Percentiles rank a stretch among this genome's conserved stretches.
Evolutionary conservation across 2,113 vertebrate genomes (phyloP).

Genomic region (Halcyon senegalensis): DNA sequence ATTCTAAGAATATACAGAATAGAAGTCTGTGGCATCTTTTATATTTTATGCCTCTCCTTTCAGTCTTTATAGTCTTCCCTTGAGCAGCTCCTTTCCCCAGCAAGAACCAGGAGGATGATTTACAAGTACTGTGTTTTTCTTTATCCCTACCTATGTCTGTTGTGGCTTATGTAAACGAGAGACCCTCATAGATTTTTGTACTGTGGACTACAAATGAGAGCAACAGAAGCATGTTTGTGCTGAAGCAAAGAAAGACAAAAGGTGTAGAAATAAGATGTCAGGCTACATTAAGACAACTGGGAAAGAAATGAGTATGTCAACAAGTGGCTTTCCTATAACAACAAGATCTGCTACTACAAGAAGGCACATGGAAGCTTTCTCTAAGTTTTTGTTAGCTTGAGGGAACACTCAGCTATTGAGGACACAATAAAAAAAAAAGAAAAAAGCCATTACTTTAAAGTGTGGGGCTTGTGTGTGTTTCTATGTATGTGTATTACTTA

Average conservation of each 20-base stretch:
- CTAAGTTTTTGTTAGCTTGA: not conserved
- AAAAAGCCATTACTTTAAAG: not conserved
- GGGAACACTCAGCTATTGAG: not conserved
- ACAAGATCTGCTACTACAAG: not conserved
- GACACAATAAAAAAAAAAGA: not conserved
- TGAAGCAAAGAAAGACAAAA: not conserved
- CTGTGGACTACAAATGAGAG: not conserved
- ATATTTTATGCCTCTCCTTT: not conserved
- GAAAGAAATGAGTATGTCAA: not conserved
- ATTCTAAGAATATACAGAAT: not conserved
- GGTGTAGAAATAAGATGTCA: not conserved
- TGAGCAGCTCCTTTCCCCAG: not conserved
- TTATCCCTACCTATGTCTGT: not conserved
- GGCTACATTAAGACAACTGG: not conserved
- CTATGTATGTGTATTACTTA: not conserved
- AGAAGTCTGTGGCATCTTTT: not conserved
- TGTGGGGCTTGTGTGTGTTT: not conserved
- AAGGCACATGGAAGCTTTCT: not conserved
- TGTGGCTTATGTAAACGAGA: not conserved
- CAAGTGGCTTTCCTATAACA: not conserved
- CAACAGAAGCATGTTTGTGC: not conserved
- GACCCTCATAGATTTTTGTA: not conserved
- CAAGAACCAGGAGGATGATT: not conserved
- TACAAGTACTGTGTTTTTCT: not conserved
- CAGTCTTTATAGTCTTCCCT: not conserved